Conservation (phyloP, 2,113 vertebrate genomes). For the Sinocyclocheilus anshuiensis region DNA sequence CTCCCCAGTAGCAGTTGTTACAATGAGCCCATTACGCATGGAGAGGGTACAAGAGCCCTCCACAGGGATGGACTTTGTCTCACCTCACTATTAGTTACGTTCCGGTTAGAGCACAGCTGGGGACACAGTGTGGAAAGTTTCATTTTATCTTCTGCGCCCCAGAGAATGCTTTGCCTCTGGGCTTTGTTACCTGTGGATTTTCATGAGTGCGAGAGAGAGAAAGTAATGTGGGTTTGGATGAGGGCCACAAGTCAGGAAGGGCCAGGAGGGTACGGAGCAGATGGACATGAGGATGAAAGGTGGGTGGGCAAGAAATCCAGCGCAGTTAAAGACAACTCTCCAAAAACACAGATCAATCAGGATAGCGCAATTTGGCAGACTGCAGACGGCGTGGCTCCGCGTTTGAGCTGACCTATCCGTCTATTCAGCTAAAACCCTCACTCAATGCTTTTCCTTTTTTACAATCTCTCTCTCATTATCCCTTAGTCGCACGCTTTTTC, state of each 20-base stretch:
- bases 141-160: not conserved
- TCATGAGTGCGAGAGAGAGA: conserved; percentile 11
- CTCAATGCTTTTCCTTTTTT: conserved; percentile 12
- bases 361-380: conserved; percentile 9
- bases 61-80: conserved; percentile 28
- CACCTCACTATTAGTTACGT: conserved; percentile 36
- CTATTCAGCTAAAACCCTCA: conserved; percentile 45
- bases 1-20: conserved; percentile 16
- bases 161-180: conserved; percentile 25
- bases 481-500: conserved; percentile 60
- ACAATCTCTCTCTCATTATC: conserved; percentile 63
- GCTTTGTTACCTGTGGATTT: conserved; percentile 44
- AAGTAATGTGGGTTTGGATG: conserved; percentile 19
- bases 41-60: conserved; percentile 37
- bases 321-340: conserved; percentile 2
- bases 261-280: conserved; percentile 57
- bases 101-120: conserved; percentile 34
- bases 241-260: conserved; percentile 54
- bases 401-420: conserved; percentile 17
- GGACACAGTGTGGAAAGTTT: not conserved
- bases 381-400: conserved; percentile 2
- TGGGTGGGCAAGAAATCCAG: conserved; percentile 18
- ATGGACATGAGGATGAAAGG: conserved; percentile 10
- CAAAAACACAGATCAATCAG: conserved; percentile 62
- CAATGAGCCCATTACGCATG: conserved; percentile 30